phyloP scores from a whole-genome alignment of 1,140 invertebrate genomes.

The Drosophila gunungcola region DNA sequence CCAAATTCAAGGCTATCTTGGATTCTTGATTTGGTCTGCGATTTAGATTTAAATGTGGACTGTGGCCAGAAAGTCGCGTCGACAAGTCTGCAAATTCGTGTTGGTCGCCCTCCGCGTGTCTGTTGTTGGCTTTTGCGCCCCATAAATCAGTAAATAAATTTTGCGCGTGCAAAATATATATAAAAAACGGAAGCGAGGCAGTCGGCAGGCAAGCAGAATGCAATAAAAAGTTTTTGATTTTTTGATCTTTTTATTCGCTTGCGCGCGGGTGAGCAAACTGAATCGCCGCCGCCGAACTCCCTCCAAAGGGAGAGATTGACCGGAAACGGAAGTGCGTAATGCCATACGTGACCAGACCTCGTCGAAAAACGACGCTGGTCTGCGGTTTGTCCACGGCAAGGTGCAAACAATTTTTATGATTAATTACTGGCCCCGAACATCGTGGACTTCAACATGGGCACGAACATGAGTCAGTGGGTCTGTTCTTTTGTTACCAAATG shows the following conservation, averaged over 20 bases:
- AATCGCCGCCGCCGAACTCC: constrained; percentile 19
- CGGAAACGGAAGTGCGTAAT: constrained; percentile 81
- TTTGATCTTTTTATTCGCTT: constrained; percentile 59
- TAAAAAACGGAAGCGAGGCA: constrained; percentile 39
- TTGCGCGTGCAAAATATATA: constrained; percentile 70
- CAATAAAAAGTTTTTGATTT: constrained; percentile 79
- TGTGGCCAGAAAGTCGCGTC: constrained; percentile 48
- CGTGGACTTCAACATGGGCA: constrained; percentile 16
- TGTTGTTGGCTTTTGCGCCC: constrained; percentile 68
- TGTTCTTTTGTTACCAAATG: constrained; percentile 53
- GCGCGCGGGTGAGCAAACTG: constrained; percentile 52
- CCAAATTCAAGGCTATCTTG: constrained; percentile 22
- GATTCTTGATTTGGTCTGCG: background rate
- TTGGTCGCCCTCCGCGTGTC: constrained; percentile 51
- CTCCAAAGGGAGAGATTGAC: constrained; percentile 18
- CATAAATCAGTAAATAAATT: constrained; percentile 75
- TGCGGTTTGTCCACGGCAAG: constrained; percentile 48
- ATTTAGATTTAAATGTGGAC: background rate
- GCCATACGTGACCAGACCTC: constrained; percentile 65
- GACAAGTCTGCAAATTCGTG: constrained; percentile 50
- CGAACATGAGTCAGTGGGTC: constrained; percentile 24
- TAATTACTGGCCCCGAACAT: constrained; percentile 64
- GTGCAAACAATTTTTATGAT: constrained; percentile 77
- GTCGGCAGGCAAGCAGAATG: constrained; percentile 38
- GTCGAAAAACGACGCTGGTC: constrained; percentile 16